Percentiles rank a stretch among this genome's conserved stretches.
Conservation (phyloP, 2,888 invertebrate species). For the Endomychus coccineus region DNA sequence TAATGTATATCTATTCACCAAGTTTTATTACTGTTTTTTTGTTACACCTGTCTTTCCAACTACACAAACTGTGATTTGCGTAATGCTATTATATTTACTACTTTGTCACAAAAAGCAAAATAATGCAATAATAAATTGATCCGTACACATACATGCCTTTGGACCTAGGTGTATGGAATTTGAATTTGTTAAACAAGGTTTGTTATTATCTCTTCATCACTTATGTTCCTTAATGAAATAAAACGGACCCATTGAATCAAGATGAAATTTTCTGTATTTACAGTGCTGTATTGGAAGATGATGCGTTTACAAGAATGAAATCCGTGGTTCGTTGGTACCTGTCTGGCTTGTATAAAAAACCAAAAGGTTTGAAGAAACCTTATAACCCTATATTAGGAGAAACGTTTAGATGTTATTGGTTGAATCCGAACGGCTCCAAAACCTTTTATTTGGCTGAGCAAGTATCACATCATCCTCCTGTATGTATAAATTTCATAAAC, state of each 20-base stretch:
- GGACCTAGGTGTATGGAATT: too few relatives aligned
- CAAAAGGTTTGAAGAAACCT: constrained; percentile 90
- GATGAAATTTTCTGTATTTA: neutral
- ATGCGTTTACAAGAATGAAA: constrained; percentile 87
- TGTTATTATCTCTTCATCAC: neutral
- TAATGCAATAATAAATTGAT: too few relatives aligned
- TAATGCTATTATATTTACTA: too few relatives aligned
- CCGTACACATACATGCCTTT: too few relatives aligned
- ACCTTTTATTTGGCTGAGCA: constrained; percentile 93
- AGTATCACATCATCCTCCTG: constrained; percentile 92
- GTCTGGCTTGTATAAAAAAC: constrained; percentile 89
- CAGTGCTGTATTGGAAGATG: constrained; percentile 75
- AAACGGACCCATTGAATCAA: neutral
- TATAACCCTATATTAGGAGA: constrained; percentile 94
- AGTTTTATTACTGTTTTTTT: too few relatives aligned
- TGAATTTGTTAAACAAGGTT: too few relatives aligned
- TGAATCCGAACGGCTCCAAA: constrained; percentile 69
- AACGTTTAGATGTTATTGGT: constrained; percentile 87
- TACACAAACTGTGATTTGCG: too few relatives aligned
- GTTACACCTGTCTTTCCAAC: too few relatives aligned
- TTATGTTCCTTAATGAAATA: constrained; percentile 3
- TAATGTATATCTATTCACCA: too few relatives aligned
- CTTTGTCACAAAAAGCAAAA: too few relatives aligned
- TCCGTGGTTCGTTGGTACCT: constrained; percentile 84
- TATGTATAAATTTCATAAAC: constrained; percentile 36